These are phyloP conservation scores for Lumbricus terrestris DNA, from an alignment of 2,888 invertebrate genomes.

Conservation along the genomic window DNA sequence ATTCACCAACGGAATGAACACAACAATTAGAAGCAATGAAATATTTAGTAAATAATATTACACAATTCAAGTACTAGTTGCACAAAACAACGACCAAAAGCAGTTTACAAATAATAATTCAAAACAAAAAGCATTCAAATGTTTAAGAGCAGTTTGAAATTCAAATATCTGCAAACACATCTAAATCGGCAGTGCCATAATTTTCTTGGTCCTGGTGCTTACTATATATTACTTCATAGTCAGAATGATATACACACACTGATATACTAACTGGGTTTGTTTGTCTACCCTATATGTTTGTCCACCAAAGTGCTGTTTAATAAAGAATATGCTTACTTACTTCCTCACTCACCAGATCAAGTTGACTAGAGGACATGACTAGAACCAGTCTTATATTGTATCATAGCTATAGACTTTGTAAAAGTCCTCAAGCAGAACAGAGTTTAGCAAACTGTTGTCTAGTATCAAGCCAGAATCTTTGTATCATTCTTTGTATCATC, in stretches of 20 bases:
- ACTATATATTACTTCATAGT: too few species aligned
- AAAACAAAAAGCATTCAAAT: not conserved
- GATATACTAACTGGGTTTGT: too few species aligned
- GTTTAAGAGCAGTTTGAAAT: not conserved
- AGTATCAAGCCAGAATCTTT: too few species aligned
- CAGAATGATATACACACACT: too few species aligned
- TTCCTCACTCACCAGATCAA: not conserved
- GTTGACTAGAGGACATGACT: not conserved
- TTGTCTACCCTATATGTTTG: too few species aligned
- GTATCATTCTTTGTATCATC: too few species aligned
- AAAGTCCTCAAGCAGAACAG: too few species aligned
- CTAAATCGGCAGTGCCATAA: not conserved
- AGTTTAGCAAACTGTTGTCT: too few species aligned
- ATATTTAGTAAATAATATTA: not conserved
- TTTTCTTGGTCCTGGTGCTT: not conserved
- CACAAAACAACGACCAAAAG: not conserved
- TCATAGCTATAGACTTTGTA: too few species aligned
- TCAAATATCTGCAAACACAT: not conserved
- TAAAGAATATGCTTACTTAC: too few species aligned
- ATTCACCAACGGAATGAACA: not conserved
- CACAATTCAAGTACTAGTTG: not conserved
- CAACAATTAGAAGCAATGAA: not conserved
- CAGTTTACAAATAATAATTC: not conserved
- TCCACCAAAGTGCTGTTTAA: too few species aligned
- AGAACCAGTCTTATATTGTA: too few species aligned